A percentile compares a stretch with the other conserved stretches of the same genome.
phyloP scores from a whole-genome alignment of 2,113 vertebrate species.

The Microcebus griseorufus region DNA sequence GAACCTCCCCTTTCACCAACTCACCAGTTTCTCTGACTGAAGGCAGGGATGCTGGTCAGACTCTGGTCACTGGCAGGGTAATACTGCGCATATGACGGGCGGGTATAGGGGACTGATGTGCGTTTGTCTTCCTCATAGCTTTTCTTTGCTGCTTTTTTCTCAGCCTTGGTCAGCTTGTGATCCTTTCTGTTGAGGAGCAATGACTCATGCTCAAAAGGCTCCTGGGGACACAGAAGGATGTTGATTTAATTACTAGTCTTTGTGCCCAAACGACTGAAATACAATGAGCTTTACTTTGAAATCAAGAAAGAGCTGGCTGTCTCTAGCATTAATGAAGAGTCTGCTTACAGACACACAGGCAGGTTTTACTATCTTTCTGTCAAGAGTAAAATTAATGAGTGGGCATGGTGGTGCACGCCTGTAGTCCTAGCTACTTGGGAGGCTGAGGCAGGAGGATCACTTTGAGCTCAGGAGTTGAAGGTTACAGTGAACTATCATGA shows the following conservation, averaged over 20 bases:
- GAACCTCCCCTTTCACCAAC: conserved; percentile 49
- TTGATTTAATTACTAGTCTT: conserved; percentile 37
- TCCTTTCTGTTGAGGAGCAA: conserved; percentile 97
- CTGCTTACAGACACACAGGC: background rate
- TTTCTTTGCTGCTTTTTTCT: conserved; percentile 98
- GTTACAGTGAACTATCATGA: too few relatives aligned
- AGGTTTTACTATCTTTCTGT: background rate
- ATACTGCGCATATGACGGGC: conserved; percentile 97
- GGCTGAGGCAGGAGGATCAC: too few relatives aligned
- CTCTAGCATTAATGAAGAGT: background rate
- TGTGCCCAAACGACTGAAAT: background rate
- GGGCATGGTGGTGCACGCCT: too few relatives aligned
- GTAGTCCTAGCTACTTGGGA: too few relatives aligned
- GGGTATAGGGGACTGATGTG: conserved; percentile 96
- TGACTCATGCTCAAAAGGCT: conserved; percentile 98
- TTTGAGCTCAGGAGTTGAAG: too few relatives aligned
- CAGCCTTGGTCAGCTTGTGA: conserved; percentile 97
- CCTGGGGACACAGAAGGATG: conserved; percentile 82
- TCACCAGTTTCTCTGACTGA: conserved; percentile 97
- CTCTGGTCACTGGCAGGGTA: conserved; percentile 95
- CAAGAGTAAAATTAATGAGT: background rate
- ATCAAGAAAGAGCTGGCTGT: background rate
- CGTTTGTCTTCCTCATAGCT: conserved; percentile 99
- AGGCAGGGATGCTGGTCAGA: conserved; percentile 94
- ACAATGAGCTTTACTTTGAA: background rate